Evolutionary conservation across 2,797 vertebrate genomes (phyloP), one percentile per base, ranked within the genome.

Genomic region (Coilia nasus): DNA sequence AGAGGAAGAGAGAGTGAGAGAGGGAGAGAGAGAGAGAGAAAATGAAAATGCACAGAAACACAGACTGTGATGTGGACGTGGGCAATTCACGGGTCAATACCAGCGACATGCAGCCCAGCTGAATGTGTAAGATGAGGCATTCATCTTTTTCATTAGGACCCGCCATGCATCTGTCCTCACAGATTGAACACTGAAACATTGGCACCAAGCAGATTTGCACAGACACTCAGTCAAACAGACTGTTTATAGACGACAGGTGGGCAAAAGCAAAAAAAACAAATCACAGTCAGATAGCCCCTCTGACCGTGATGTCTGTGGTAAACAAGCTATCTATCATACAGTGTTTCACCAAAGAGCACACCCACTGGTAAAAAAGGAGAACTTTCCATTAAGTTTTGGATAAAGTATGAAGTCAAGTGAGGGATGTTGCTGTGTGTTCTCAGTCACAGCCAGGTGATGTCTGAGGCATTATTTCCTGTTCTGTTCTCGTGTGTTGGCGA

Each of bases 321-420:
- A 75, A 75, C 67, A 75, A 75, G 67, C 67, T 19, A 75, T 75
- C 67, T 75, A 75, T 75, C 67, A 75, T 75, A 17, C 15, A 17
- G 11, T 25, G 67, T 14, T 75, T 41, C 31, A 75, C 28, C 67
- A 35, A 75, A 35, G 28, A 14, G 15, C 28, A 19, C 67, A 17
- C 67, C 28, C 67, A 75, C 67, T 54, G 28, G 67, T 75, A 35
- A 75, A 35, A 75, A 41, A 67, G 12, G 23, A 64, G 62, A 75
- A 75, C 67, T 17, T 75, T 75, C 28, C 15, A 75, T 75, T 28
- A 35, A 19, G 28, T 75, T 75, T 75, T 41, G 14, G 28, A 2
- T 19, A 17, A 35, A 75, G 28, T 21, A 59, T 19, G 57, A 59
- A 75, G 67, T 28, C 15, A 19, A 75, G 67, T 35, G 67, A 75